Evolutionary conservation across 2,888 invertebrate genomes (phyloP).

Genomic region (Sepioteuthis lessoniana): DNA sequence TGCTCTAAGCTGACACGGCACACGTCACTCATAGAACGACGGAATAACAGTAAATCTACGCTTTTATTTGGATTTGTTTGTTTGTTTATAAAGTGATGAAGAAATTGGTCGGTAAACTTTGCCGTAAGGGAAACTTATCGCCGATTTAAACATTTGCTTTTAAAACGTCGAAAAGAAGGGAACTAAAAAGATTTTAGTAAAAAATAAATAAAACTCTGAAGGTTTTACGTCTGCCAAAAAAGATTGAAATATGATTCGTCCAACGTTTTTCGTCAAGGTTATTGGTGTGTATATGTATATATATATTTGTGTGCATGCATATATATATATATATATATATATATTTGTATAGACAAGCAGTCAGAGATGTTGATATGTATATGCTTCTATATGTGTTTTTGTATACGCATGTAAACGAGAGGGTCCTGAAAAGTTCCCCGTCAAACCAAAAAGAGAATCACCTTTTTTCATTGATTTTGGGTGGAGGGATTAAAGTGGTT

Average conservation of each 20-base stretch:
- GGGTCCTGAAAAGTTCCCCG: too few species aligned
- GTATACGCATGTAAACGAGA: background rate
- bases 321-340: background rate
- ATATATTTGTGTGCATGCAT: background rate
- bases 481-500: too few species aligned
- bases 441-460: too few species aligned
- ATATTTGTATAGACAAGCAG: background rate
- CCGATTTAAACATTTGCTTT: background rate
- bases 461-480: too few species aligned
- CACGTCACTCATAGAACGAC: background rate
- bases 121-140: background rate
- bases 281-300: background rate
- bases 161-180: background rate
- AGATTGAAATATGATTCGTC: constrained; percentile 18
- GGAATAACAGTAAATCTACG: background rate
- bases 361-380: background rate
- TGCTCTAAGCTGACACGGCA: background rate
- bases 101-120: background rate
- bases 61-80: background rate
- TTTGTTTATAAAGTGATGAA: background rate
- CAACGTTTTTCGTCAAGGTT: background rate
- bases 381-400: background rate
- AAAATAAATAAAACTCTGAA: background rate
- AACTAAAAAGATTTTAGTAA: background rate
- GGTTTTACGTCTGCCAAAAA: background rate